phyloP scores from a whole-genome alignment of 2,797 vertebrate species.

The Gymnocypris eckloni region DNA sequence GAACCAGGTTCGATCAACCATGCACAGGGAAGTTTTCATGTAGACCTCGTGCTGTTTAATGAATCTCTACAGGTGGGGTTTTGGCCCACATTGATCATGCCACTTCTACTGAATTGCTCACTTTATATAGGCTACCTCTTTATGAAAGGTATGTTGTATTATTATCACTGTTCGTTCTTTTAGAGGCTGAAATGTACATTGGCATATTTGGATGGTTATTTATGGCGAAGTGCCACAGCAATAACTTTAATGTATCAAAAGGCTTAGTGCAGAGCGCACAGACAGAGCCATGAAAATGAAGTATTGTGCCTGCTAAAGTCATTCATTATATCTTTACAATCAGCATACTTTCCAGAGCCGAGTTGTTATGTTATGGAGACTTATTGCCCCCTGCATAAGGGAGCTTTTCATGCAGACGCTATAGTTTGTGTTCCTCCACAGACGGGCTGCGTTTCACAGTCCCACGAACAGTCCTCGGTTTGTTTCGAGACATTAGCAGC shows the following conservation, averaged over 20 bases:
- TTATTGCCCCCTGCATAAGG: constrained; percentile 77
- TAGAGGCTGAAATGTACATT: constrained; percentile 10
- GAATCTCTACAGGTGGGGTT: not conserved
- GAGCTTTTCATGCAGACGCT: constrained; percentile 76
- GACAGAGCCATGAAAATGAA: constrained; percentile 69
- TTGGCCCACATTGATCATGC: not conserved
- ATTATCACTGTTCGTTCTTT: constrained; percentile 23
- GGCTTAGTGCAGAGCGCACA: constrained; percentile 53
- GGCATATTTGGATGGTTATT: constrained; percentile 51
- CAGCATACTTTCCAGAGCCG: constrained; percentile 72
- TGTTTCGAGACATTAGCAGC: constrained; percentile 80
- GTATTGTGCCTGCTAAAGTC: constrained; percentile 68
- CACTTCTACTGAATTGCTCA: not conserved
- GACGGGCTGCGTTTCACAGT: constrained; percentile 74
- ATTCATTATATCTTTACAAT: constrained; percentile 76
- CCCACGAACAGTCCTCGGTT: constrained; percentile 85
- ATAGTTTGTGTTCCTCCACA: constrained; percentile 76
- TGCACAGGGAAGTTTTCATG: constrained; percentile 22
- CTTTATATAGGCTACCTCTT: not conserved
- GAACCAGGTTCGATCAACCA: not conserved
- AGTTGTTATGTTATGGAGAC: constrained; percentile 79
- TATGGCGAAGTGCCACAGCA: constrained; percentile 54
- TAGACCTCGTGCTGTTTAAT: not conserved
- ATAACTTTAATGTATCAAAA: constrained; percentile 62
- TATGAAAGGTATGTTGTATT: not conserved